A percentile compares a stretch with the other conserved stretches of the same genome.
Conservation (phyloP, 2,888 invertebrate species). For the Odontocolon sp. region DNA sequence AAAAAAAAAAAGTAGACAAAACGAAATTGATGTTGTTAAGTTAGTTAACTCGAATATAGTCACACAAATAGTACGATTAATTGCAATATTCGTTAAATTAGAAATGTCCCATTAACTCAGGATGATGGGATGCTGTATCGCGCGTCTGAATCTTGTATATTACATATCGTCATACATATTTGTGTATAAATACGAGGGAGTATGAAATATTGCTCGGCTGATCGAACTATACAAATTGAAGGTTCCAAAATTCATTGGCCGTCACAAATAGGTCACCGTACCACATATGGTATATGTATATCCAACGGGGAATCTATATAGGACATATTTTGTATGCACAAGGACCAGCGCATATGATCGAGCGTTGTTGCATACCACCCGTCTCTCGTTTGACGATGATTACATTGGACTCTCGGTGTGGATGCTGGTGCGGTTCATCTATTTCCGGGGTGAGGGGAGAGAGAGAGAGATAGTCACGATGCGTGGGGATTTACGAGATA, state of each 20-base stretch:
- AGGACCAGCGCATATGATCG: conserved; percentile 32
- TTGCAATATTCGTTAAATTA: not conserved
- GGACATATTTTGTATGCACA: conserved; percentile 31
- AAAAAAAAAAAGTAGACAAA: conserved; percentile 4
- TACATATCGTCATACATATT: not conserved
- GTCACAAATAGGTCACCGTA: too few relatives aligned
- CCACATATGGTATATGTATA: conserved; percentile 2
- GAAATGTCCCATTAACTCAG: not conserved
- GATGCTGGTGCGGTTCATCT: conserved; percentile 43
- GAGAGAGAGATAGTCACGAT: conserved; percentile 16
- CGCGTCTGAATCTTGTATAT: not conserved
- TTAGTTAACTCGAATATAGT: too few relatives aligned
- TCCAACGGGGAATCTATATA: conserved; percentile 33
- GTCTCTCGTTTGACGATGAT: conserved; percentile 55
- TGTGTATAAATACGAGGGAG: not conserved
- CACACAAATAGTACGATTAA: not conserved
- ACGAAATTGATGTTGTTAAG: too few relatives aligned
- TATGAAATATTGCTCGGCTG: not conserved
- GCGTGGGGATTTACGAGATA: conserved; percentile 49
- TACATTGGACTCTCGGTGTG: conserved; percentile 33
- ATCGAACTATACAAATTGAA: conserved; percentile 33
- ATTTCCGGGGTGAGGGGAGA: conserved; percentile 20
- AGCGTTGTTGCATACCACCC: conserved; percentile 1
- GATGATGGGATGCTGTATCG: not conserved
- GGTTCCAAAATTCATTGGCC: conserved; percentile 35